Evolutionary conservation across 2,797 vertebrate genomes (phyloP).

Genomic region (Pagetopsis macropterus): DNA sequence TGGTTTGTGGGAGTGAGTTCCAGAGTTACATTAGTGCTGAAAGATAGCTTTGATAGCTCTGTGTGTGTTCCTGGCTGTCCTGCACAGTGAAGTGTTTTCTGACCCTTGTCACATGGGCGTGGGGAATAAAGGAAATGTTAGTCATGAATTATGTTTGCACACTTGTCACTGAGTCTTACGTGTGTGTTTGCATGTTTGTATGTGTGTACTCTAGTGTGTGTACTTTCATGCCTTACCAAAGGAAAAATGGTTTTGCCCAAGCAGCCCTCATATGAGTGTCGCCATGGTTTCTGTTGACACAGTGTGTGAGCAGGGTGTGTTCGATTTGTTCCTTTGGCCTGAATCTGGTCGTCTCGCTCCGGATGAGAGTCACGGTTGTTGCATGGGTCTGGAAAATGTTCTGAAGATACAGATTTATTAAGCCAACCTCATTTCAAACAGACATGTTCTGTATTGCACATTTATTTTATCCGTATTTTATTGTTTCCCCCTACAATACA

Average conservation of each 20-base stretch:
- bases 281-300: conserved; percentile 76
- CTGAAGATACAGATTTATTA: conserved; percentile 7
- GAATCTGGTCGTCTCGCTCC: conserved; percentile 28
- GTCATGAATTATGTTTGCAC: conserved; percentile 56
- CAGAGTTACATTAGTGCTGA: too few relatives aligned
- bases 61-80: neutral
- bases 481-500: neutral
- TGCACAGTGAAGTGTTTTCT: conserved; percentile 4
- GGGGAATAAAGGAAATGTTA: conserved; percentile 60
- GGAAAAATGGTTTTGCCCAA: conserved; percentile 37
- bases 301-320: conserved; percentile 56
- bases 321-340: conserved; percentile 45
- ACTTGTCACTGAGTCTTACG: conserved; percentile 4
- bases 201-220: conserved; percentile 16
- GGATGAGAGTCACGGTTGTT: conserved; percentile 22
- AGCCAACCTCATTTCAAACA: neutral
- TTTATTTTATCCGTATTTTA: too few relatives aligned
- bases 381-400: conserved; percentile 8
- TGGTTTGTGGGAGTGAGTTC: too few relatives aligned
- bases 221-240: conserved; percentile 5
- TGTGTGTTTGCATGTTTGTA: conserved; percentile 1
- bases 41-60: neutral
- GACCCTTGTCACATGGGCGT: conserved; percentile 32
- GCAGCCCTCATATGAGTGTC: conserved; percentile 53
- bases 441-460: neutral